Percentiles rank a stretch among this genome's conserved stretches.
Conservation (phyloP, 2,888 invertebrate species). For the Cheilosia urbana region DNA sequence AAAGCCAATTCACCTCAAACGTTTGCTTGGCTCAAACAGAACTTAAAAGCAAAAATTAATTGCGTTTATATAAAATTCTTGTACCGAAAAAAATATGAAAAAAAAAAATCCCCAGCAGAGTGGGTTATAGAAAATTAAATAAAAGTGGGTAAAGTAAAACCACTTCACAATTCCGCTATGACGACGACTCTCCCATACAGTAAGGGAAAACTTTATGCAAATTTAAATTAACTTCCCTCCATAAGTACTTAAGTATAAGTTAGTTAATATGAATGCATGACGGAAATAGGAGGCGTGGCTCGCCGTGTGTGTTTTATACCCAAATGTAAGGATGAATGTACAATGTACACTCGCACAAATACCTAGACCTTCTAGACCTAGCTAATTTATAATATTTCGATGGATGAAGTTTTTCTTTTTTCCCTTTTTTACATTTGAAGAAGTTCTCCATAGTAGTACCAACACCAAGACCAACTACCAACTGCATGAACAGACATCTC, state of each 20-base stretch:
- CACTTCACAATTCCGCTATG: conserved; percentile 46
- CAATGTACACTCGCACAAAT: not conserved
- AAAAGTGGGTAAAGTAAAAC: conserved; percentile 57
- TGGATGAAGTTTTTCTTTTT: conserved; percentile 35
- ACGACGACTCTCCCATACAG: conserved; percentile 10
- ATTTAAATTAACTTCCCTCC: conserved; percentile 72
- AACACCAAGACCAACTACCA: no score
- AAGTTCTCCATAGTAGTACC: conserved; percentile 15
- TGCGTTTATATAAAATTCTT: conserved; percentile 39
- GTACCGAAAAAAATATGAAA: conserved; percentile 29
- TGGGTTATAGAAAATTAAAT: conserved; percentile 27
- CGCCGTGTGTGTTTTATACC: conserved; percentile 16
- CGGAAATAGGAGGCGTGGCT: conserved; percentile 44
- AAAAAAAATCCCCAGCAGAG: not conserved
- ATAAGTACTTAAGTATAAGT: conserved; percentile 72
- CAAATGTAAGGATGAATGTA: conserved; percentile 31
- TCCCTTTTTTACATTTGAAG: not conserved
- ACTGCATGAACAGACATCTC: conserved; percentile 26
- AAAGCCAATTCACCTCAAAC: conserved; percentile 41
- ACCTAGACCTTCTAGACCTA: no score
- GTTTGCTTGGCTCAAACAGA: conserved; percentile 24
- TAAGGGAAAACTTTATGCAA: conserved; percentile 64
- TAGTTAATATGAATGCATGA: conserved; percentile 63
- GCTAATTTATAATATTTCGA: conserved; percentile 51
- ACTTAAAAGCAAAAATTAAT: conserved; percentile 59